Evolutionary conservation across 1,140 invertebrate species (phyloP), one percentile per base, ranked within the genome.

Genomic region (Hydropsyche tenuis): DNA sequence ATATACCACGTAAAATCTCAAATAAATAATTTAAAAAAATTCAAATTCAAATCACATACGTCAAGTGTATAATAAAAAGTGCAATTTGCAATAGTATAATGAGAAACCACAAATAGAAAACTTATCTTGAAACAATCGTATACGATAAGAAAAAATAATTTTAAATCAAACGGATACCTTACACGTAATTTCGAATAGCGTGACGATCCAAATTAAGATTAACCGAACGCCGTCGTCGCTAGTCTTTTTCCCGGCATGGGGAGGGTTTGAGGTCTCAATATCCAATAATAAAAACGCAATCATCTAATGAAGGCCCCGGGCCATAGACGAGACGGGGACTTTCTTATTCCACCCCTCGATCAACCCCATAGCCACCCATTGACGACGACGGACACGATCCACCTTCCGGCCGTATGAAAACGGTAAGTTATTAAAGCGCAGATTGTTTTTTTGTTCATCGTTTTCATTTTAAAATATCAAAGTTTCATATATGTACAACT

Each of bases 201-300:
- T 60, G 56, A 60, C 23, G 56, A 60, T 60, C 18, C 22, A 20
- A 60, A 60, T 60, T 60, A 60, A 60, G 56, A 60, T 60, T 60
- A 60, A 12, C 22, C 56, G 14, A 60, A 60, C 12, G 11, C 22
- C 23, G 23, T 25, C 56, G 22, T 60, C 51, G 51, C 51, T n/a
- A 53, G 20, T 46, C 48, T 37, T 37, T 37, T 37, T 37, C 9
- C 3, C 3, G 48, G n/a, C 48, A 14, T 11, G 12, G 56, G 11
- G 20, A 27, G 20, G 9, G 53, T 53, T 51, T 48, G 62, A 46
- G 63, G 46, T 70, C 73, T 77, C 76, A 75, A 77, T 77, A 74
- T 74, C 72, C 70, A 75, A 77, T 77, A 77, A 77, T 75, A 77
- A 77, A 77, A 77, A 75, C 63, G 76, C 68, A 77, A 77, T 77